These are phyloP conservation scores for Cyprinus carpio DNA, from an alignment of 2,113 vertebrate genomes.

Conservation along the genomic window DNA sequence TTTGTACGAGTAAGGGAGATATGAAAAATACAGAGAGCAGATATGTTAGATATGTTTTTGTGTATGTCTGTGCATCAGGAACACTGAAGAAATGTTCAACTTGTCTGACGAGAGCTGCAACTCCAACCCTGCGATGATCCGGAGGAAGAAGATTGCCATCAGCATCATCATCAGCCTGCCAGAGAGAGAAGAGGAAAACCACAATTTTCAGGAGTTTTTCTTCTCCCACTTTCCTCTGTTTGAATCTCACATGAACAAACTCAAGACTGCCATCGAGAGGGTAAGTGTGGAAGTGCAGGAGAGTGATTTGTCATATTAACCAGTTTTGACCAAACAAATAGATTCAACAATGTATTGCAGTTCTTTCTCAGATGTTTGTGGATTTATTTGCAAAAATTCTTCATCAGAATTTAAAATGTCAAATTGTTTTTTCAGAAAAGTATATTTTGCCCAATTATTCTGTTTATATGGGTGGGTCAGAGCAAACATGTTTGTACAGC, in stretches of 20 bases:
- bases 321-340: background rate
- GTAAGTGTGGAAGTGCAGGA: constrained; percentile 58
- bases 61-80: constrained; percentile 75
- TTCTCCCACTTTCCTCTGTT: constrained; percentile 89
- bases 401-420: no score
- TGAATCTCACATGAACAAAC: constrained; percentile 88
- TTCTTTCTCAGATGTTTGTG: background rate
- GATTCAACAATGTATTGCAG: background rate
- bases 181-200: constrained; percentile 81
- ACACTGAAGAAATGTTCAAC: constrained; percentile 85
- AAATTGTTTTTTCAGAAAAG: background rate
- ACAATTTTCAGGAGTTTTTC: constrained; percentile 86
- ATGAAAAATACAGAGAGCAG: background rate
- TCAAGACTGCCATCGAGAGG: constrained; percentile 87
- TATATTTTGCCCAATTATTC: background rate
- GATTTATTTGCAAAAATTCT: background rate
- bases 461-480: background rate
- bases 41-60: background rate
- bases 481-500: background rate
- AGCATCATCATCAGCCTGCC: constrained; percentile 85
- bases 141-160: constrained; percentile 85
- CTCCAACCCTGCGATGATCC: constrained; percentile 80
- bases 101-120: constrained; percentile 84
- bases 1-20: background rate
- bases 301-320: background rate